Percentiles rank a stretch among this genome's conserved stretches.
Evolutionary conservation across 2,888 invertebrate genomes (phyloP).

Genomic region (Lottia gigantea): DNA sequence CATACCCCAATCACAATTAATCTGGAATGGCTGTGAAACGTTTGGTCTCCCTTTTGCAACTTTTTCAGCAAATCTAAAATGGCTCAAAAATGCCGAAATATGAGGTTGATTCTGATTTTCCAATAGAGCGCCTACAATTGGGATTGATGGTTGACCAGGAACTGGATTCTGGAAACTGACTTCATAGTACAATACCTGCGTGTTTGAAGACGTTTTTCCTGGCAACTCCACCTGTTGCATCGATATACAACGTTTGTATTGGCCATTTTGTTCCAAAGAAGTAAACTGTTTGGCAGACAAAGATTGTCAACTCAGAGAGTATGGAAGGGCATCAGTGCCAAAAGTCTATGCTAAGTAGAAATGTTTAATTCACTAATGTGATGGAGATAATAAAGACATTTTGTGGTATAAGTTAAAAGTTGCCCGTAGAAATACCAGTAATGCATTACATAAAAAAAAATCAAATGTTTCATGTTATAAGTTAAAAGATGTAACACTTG

Average conservation of each 20-base stretch:
- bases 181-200: not conserved
- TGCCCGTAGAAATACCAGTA: too few relatives aligned
- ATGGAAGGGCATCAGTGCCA: too few relatives aligned
- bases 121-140: not conserved
- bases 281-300: slow-evolving; percentile 4
- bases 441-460: too few relatives aligned
- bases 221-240: not conserved
- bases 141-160: not conserved
- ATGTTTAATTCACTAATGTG: too few relatives aligned
- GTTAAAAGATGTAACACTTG: too few relatives aligned
- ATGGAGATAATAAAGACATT: too few relatives aligned
- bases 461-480: too few relatives aligned
- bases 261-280: not conserved
- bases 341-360: too few relatives aligned
- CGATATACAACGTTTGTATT: not conserved
- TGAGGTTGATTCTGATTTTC: not conserved
- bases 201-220: not conserved
- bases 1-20: slow-evolving; percentile 1
- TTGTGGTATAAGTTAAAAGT: too few relatives aligned
- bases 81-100: not conserved
- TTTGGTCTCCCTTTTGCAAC: not conserved
- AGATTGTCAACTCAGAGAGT: too few relatives aligned
- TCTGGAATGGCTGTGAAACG: not conserved
- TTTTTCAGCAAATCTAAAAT: not conserved
- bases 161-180: not conserved